Percentiles rank a stretch among this genome's conserved stretches.
Conservation (phyloP, 2,797 vertebrate genomes). For the Monodelphis domestica region DNA sequence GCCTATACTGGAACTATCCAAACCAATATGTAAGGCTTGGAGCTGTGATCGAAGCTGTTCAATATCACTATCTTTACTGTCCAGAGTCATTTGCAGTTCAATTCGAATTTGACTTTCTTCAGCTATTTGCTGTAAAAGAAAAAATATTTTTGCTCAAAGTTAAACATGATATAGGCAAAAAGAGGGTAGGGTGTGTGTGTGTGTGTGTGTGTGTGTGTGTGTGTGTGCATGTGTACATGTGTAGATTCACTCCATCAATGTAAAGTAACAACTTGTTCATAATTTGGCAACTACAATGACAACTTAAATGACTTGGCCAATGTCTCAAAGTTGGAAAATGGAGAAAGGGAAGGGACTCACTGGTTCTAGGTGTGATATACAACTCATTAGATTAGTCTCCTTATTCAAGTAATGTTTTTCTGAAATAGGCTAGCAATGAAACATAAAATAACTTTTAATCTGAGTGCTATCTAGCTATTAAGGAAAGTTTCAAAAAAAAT, state of each 20-base stretch:
- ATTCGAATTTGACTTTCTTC: constrained; percentile 97
- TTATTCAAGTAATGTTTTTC: constrained; percentile 11
- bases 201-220: not conserved
- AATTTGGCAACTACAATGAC: not conserved
- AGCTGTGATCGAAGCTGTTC: constrained; percentile 96
- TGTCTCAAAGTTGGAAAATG: not conserved
- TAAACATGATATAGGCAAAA: not conserved
- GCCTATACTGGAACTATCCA: constrained; percentile 94
- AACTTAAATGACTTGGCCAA: not conserved
- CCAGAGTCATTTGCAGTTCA: constrained; percentile 98
- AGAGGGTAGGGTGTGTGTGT: too few species aligned
- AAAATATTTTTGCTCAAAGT: constrained; percentile 9
- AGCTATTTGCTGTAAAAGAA: constrained; percentile 91
- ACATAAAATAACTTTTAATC: constrained; percentile 32
- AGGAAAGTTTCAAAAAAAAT: constrained; percentile 40
- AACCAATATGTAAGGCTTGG: constrained; percentile 92
- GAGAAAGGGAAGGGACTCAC: not conserved
- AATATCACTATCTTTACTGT: constrained; percentile 99
- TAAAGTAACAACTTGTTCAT: not conserved
- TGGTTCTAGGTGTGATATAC: not conserved
- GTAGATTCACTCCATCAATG: not conserved
- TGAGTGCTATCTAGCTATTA: constrained; percentile 36
- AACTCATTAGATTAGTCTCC: not conserved
- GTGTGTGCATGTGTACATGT: not conserved
- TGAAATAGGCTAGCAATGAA: constrained; percentile 24